Evolutionary conservation across 2,797 vertebrate species (phyloP).

Genomic region (Cuniculus paca): DNA sequence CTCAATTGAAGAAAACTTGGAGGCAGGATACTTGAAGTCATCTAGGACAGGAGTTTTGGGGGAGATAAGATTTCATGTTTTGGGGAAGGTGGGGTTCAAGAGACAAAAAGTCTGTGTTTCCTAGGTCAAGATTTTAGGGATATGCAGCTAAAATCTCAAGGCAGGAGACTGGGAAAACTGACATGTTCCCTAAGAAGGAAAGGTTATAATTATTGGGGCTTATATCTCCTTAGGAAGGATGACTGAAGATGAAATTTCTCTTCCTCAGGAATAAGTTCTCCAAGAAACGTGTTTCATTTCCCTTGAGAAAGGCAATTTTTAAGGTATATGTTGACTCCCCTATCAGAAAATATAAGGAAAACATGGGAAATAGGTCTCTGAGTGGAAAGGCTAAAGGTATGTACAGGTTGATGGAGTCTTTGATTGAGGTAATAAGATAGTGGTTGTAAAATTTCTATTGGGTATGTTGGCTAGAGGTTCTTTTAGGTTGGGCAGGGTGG

Average conservation of each 20-base stretch:
- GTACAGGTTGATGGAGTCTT: neutral
- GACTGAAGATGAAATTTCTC: neutral
- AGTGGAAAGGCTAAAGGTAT: neutral
- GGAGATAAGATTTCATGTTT: neutral
- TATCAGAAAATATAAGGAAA: neutral
- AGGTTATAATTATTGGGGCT: neutral
- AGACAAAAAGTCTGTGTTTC: too few species aligned
- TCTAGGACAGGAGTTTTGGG: neutral
- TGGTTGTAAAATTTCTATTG: fast-evolving
- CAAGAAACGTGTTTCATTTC: neutral
- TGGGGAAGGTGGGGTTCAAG: neutral
- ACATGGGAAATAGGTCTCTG: neutral
- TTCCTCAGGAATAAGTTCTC: neutral
- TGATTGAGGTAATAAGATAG: neutral
- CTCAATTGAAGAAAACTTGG: neutral
- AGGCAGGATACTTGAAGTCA: neutral
- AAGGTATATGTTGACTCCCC: neutral
- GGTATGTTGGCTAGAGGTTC: too few species aligned
- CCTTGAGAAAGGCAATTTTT: neutral
- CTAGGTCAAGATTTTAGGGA: too few species aligned
- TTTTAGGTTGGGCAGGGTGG: fast-evolving
- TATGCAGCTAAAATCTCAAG: neutral
- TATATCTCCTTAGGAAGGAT: neutral
- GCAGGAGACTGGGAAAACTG: neutral
- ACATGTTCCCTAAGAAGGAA: neutral